Evolutionary conservation across 2,797 vertebrate genomes (phyloP), one percentile per base, ranked within the genome.

Genomic region (Chlorospingus semifuscus): DNA sequence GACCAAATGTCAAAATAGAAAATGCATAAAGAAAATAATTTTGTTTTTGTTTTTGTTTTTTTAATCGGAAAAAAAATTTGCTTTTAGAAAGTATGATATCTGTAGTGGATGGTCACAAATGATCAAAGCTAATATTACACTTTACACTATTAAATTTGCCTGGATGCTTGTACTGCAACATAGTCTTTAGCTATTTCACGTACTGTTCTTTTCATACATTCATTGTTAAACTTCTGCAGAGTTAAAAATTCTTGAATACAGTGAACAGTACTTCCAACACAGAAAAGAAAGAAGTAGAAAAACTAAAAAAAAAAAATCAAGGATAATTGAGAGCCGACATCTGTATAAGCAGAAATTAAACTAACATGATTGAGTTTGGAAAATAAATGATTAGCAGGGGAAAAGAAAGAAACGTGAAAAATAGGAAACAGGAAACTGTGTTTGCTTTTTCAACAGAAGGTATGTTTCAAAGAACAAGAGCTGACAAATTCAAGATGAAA

Each of bases 281-380:
- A 32, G 7, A 41, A 59, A 83, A 49, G 4, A 57, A 3, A 52
- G 15, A 71, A 59, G 4, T 2, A 63, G 15, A 37, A 83, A 70
- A 75, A 27, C 2, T 6, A 4, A 13, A 29, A 59, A 21, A 21
- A 34, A 17, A 20, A 56, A 32, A 1, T 24, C 9, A 41, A 34
- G 7, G 8, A 49, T 53, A 34, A 32, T 36, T 52, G 30, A 89
- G 3, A 63, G 1, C 15, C 0, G 1, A 20, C 1, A 13, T 66
- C 30, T 65, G 6, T 42, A 20, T 22, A 56, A 32, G 18, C 14
- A 49, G 7, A 77, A 85, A 69, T 60, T 56, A 49, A 76, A 56
- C 2, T n/a, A 41, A 4, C 3, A 36, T 1, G 1, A 23, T 59
- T 80, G 20, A 68, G 8, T 49, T 36, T 61, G 8, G 22, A 83